Base-by-base conservation (phyloP, 2,888 invertebrate genomes). In the Oscheius sp. region DNA sequence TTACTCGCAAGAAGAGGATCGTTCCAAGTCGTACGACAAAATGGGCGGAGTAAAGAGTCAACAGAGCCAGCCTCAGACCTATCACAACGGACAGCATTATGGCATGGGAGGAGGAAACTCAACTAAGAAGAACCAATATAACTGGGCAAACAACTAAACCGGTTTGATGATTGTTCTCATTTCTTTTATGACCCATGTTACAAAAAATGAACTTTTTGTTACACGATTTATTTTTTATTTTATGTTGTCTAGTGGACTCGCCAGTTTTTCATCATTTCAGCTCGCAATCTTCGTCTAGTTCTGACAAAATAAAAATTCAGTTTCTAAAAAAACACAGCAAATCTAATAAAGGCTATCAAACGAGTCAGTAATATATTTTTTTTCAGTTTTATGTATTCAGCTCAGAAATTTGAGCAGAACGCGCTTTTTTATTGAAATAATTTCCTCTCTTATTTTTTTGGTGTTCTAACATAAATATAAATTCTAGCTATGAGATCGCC, bases 51-150 rank as follows among this genome's bases (percentile, higher is more conserved):
- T 27, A 5, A 69, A 69, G 45, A 37, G 68, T 6, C 71, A 48
- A 33, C 75, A 69, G 23, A 69, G 70, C 52, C 73, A 75, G 48
- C 72, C 69, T 33, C 73, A 71, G 15, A 61, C 23, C 27, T 39
- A 63, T 46, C 64, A 76, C 63, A 70, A 72, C 42, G 72, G 69
- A 34, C 69, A 70, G 64, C 65, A 72, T 34, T 29, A 33, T 50
- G 74, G 72, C 45, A 69, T 68, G 63, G n/a, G n/a, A n/a, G n/a
- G n/a, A n/a, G 65, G 68, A 34, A 69, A 66, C 57, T 63, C 34
- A 58, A 67, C 58, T 57, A 73, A 71, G 55, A 74, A 72, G 66
- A 73, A 75, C 65, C 69, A 48, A 57, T 77, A 77, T 69, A 77
- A 72, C 71, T 77, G 77, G 77, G 64, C 57, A n/a, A n/a, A n/a